phyloP scores from a whole-genome alignment of 1,140 invertebrate species.

The Meloidogyne hapla region DNA sequence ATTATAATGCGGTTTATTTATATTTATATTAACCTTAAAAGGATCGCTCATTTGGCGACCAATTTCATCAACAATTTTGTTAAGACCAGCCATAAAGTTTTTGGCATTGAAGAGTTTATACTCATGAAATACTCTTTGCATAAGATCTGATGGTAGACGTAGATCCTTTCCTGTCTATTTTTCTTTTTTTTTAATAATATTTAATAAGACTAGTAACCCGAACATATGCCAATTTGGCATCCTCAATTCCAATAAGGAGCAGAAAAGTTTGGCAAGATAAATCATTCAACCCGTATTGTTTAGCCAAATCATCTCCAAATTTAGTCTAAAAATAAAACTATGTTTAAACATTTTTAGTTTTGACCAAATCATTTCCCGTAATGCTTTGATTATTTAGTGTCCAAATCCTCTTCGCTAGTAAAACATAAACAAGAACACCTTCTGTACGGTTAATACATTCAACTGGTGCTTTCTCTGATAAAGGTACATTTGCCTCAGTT shows the following conservation, averaged over 20 bases:
- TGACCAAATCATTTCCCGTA: slow-evolving; percentile 48
- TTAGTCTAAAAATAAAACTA: slow-evolving; percentile 36
- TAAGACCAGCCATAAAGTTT: slow-evolving; percentile 57
- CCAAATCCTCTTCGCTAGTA: slow-evolving; percentile 52
- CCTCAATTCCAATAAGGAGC: slow-evolving; percentile 54
- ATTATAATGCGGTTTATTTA: slow-evolving; percentile 12
- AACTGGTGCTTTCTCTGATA: slow-evolving; percentile 47
- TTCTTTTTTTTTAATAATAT: slow-evolving; percentile 6
- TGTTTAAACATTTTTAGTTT: background rate
- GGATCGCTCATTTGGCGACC: slow-evolving; percentile 52
- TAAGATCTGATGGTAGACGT: slow-evolving; percentile 50
- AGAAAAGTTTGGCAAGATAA: slow-evolving; percentile 53
- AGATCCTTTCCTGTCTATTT: slow-evolving; percentile 50
- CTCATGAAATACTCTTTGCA: slow-evolving; percentile 52
- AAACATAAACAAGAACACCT: slow-evolving; percentile 47
- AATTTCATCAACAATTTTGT: slow-evolving; percentile 58
- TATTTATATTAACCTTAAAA: slow-evolving; percentile 24
- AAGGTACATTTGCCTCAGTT: slow-evolving; percentile 44
- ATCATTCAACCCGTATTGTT: slow-evolving; percentile 43
- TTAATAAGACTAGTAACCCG: slow-evolving; percentile 23
- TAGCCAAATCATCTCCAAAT: slow-evolving; percentile 49
- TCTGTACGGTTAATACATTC: slow-evolving; percentile 48
- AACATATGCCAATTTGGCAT: slow-evolving; percentile 56
- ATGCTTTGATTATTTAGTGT: slow-evolving; percentile 51
- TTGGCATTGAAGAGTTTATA: slow-evolving; percentile 56